These are phyloP conservation scores for Camponotus fellah DNA, from an alignment of 2,888 invertebrate genomes.

Conservation along the genomic window DNA sequence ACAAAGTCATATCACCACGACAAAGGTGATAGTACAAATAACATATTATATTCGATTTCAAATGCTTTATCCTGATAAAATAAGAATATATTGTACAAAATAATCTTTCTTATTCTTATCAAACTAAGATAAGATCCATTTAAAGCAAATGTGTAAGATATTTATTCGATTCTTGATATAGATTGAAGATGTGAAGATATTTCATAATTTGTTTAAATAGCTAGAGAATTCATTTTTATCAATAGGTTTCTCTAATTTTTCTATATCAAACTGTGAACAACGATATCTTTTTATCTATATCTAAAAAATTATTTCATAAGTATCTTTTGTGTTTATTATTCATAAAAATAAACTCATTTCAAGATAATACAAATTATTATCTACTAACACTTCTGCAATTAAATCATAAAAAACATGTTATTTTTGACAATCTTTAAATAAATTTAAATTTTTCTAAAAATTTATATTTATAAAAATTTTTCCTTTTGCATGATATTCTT, in stretches of 20 bases:
- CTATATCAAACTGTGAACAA: neutral
- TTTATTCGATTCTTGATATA: neutral
- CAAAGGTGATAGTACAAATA: neutral
- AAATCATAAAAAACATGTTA: neutral
- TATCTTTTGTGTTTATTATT: neutral
- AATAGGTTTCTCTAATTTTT: neutral
- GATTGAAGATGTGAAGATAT: neutral
- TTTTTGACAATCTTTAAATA: neutral
- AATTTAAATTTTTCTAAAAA: neutral
- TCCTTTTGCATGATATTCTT: neutral
- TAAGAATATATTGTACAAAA: neutral
- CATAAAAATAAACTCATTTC: too few relatives aligned
- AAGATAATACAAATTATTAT: neutral
- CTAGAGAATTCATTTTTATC: neutral
- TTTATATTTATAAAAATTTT: neutral
- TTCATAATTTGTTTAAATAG: neutral
- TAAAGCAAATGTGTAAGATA: neutral
- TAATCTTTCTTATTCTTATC: neutral
- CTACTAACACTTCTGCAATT: neutral
- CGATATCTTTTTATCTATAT: neutral
- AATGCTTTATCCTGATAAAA: conserved; percentile 17
- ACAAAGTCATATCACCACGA: conserved; percentile 30
- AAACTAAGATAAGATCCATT: conserved; percentile 27
- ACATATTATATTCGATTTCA: neutral
- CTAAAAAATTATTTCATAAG: neutral